Conservation (phyloP, 2,888 invertebrate species). For the Copidosoma aretas region DNA sequence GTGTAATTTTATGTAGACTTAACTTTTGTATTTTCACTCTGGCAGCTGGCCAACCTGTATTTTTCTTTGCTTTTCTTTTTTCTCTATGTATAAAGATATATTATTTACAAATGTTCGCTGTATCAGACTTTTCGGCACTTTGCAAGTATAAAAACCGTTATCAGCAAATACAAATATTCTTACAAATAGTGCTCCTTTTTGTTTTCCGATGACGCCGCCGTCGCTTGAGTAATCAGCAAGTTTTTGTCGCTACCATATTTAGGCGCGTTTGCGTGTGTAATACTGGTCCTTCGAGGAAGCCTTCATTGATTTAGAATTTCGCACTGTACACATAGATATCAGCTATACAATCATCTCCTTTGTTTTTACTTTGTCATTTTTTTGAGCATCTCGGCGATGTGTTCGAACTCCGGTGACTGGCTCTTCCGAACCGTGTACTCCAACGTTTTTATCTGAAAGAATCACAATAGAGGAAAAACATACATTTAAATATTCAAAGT, state of each 20-base stretch:
- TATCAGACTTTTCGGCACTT: conserved; percentile 11
- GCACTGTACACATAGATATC: conserved; percentile 16
- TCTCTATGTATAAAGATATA: conserved; percentile 20
- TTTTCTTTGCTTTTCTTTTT: neutral
- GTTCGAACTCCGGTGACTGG: conserved; percentile 50
- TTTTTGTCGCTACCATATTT: neutral
- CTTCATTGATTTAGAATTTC: conserved; percentile 27
- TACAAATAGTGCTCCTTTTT: neutral
- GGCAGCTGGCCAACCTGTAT: conserved; percentile 21
- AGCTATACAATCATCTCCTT: conserved; percentile 10
- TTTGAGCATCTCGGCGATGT: conserved; percentile 53
- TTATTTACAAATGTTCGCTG: conserved; percentile 28
- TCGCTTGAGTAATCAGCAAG: conserved; percentile 1
- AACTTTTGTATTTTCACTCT: too few species aligned
- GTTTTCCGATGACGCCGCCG: conserved; percentile 10
- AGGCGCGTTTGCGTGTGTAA: conserved; percentile 20
- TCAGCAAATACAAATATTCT: conserved; percentile 20
- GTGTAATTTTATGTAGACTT: too few species aligned
- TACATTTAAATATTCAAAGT: too few species aligned
- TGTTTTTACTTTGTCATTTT: conserved; percentile 48
- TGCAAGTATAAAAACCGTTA: conserved; percentile 23
- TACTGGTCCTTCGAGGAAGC: conserved; percentile 31
- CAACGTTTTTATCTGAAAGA: conserved; percentile 52
- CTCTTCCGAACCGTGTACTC: conserved; percentile 56
- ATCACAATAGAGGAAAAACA: neutral